Percentiles rank a stretch among this genome's conserved stretches.
phyloP scores from a whole-genome alignment of 37 sponge, comb jelly and placozoan species.

The Beroe forskalii region DNA sequence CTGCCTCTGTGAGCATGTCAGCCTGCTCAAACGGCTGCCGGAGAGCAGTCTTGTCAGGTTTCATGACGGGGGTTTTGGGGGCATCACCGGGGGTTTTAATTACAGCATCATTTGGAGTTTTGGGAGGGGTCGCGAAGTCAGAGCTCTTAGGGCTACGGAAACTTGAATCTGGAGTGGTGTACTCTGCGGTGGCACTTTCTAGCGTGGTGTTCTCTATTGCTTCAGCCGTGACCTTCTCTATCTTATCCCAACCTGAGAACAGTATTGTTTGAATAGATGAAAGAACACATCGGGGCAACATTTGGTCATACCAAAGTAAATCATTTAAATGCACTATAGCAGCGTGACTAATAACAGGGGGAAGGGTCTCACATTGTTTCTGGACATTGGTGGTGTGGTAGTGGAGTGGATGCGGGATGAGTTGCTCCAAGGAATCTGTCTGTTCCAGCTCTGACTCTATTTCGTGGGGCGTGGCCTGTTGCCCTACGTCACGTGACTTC shows the following conservation, averaged over 20 bases:
- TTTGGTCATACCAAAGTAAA: no score
- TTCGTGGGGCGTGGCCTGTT: constrained; percentile 1
- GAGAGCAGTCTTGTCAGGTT: no score
- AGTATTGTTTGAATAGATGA: no score
- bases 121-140: neutral
- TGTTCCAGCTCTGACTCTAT: constrained; percentile 12
- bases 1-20: no score
- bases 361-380: neutral
- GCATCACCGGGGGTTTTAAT: no score
- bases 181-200: neutral
- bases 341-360: no score
- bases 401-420: neutral
- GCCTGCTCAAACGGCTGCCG: no score
- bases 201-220: neutral
- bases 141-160: neutral
- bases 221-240: neutral
- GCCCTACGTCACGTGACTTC: constrained; percentile 7
- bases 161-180: neutral
- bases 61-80: neutral
- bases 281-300: no score
- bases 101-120: no score
- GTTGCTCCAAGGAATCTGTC: constrained; percentile 9
- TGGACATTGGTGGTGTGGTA: neutral
- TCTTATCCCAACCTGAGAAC: neutral
- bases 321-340: no score